phyloP scores from a whole-genome alignment of 2,888 invertebrate species.

The Ferdinandea cuprea region DNA sequence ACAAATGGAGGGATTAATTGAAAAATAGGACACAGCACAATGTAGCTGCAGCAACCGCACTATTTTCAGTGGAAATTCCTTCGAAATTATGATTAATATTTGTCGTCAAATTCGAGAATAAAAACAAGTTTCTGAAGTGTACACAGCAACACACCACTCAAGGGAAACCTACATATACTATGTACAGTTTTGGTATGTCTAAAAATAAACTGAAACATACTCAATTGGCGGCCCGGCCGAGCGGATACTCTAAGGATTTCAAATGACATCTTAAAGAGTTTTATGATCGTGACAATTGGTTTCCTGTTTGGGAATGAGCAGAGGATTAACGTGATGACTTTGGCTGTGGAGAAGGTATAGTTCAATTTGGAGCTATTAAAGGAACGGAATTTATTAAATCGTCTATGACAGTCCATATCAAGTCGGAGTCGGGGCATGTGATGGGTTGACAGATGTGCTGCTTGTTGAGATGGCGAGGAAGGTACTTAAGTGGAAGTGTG shows the following conservation, averaged over 20 bases:
- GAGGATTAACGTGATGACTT: conserved; percentile 39
- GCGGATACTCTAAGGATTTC: conserved; percentile 43
- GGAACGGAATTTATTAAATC: background rate
- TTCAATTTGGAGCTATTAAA: background rate
- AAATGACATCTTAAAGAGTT: conserved; percentile 61
- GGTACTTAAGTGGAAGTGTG: too few relatives aligned
- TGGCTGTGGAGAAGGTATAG: background rate
- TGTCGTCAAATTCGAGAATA: background rate
- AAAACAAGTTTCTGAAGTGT: too few relatives aligned
- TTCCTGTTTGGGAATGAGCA: conserved; percentile 41
- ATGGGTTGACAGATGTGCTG: background rate
- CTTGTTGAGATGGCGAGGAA: background rate
- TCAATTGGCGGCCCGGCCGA: conserved; percentile 3
- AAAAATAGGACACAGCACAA: conserved; percentile 51
- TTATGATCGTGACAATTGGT: conserved; percentile 69
- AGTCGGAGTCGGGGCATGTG: background rate
- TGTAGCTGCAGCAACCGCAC: conserved; percentile 8
- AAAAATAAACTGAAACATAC: conserved; percentile 32
- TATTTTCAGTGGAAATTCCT: background rate
- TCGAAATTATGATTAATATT: background rate
- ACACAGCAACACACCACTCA: too few relatives aligned
- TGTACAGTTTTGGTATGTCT: background rate
- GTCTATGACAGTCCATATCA: background rate
- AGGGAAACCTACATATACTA: background rate
- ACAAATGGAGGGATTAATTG: conserved; percentile 72